These are phyloP conservation scores for Notolepis coatsorum DNA, from an alignment of 2,797 vertebrate species.

Conservation along the genomic window DNA sequence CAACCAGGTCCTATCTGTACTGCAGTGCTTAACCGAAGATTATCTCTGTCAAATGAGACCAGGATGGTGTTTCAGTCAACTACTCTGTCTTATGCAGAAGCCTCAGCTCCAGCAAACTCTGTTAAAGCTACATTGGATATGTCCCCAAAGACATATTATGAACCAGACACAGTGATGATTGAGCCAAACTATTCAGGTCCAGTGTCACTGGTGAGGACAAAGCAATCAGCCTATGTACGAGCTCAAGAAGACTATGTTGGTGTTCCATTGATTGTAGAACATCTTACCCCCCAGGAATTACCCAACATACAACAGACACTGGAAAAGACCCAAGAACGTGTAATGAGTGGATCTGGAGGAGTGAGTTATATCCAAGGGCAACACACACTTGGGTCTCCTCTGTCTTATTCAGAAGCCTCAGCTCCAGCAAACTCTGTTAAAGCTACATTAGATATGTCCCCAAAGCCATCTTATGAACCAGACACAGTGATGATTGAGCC, in stretches of 20 bases:
- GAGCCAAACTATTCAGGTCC: conserved; percentile 48
- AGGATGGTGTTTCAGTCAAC: conserved; percentile 14
- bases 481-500: conserved; percentile 19
- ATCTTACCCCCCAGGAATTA: conserved; percentile 21
- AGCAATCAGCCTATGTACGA: conserved; percentile 42
- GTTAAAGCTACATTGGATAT: conserved; percentile 71
- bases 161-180: conserved; percentile 19
- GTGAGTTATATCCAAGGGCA: neutral
- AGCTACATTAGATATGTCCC: conserved; percentile 74
- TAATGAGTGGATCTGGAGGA: conserved; percentile 1
- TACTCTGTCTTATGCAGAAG: conserved; percentile 8
- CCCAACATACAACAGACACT: conserved; percentile 39
- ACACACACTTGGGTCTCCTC: conserved; percentile 12
- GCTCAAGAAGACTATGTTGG: conserved; percentile 54
- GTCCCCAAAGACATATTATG: conserved; percentile 60
- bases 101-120: conserved; percentile 64
- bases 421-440: conserved; percentile 66
- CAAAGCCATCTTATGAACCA: conserved; percentile 41
- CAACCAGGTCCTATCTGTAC: conserved; percentile 7
- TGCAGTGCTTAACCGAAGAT: conserved; percentile 3
- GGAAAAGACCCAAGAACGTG: conserved; percentile 14
- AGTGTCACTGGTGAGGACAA: conserved; percentile 64
- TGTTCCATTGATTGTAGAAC: conserved; percentile 71
- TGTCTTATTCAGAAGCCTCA: conserved; percentile 28
- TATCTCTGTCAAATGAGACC: conserved; percentile 9